Conservation (phyloP, 2,113 vertebrate species). For the Callionymus lyra region DNA sequence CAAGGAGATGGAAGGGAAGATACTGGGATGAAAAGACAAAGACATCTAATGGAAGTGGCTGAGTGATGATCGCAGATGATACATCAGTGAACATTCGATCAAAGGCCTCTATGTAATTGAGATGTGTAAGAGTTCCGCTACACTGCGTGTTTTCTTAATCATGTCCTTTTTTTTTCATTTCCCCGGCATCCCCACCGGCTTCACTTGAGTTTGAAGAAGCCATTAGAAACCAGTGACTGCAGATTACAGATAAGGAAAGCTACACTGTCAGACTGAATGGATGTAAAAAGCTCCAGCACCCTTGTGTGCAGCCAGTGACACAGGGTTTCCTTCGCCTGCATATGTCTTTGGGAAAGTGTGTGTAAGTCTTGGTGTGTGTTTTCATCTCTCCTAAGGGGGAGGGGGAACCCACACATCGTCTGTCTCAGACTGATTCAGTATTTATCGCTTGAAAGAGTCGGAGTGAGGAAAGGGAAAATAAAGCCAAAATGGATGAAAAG, state of each 20-base stretch:
- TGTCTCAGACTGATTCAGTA: conserved; percentile 38
- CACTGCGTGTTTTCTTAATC: no score
- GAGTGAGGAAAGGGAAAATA: background rate
- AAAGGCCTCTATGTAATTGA: no score
- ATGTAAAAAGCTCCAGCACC: conserved; percentile 7
- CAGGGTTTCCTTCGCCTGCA: conserved; percentile 13
- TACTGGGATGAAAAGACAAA: no score
- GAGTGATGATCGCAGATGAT: no score
- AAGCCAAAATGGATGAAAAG: no score
- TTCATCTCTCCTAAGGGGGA: conserved; percentile 28
- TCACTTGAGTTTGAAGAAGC: conserved; percentile 20
- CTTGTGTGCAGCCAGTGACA: conserved; percentile 1
- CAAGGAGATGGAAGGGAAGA: no score
- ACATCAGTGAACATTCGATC: no score
- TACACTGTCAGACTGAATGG: conserved; percentile 33
- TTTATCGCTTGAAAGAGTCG: conserved; percentile 24
- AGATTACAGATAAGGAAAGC: conserved; percentile 38
- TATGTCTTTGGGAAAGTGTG: conserved; percentile 15
- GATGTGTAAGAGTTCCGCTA: no score
- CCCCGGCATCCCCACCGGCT: background rate
- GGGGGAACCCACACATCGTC: conserved; percentile 47
- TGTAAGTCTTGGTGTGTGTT: conserved; percentile 1
- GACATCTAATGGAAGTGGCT: no score
- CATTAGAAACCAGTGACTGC: conserved; percentile 13
- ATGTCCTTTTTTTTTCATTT: conserved; percentile 13